Evolutionary conservation across 2,113 vertebrate genomes (phyloP).

Genomic region (Emydura subglobosa): DNA sequence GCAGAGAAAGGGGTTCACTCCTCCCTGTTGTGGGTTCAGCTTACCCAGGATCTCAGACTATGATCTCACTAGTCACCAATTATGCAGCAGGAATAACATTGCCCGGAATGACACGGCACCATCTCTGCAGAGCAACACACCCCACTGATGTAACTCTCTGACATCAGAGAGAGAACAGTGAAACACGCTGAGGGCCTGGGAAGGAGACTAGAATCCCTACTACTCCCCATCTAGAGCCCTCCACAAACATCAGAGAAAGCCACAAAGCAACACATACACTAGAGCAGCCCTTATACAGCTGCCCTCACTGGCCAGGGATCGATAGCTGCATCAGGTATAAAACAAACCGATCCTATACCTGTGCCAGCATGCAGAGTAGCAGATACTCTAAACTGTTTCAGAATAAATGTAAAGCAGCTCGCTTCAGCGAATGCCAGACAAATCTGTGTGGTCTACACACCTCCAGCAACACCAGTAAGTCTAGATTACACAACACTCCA

Average conservation of each 20-base stretch:
- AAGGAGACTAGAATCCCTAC: background rate
- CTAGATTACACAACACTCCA: background rate
- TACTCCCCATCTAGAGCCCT: background rate
- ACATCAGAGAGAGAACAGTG: background rate
- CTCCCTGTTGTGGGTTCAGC: background rate
- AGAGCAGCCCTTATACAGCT: background rate
- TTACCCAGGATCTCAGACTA: background rate
- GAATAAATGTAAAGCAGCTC: background rate
- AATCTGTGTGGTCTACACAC: fast-evolving
- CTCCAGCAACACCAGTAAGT: background rate
- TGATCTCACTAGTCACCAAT: background rate
- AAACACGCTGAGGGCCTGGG: background rate
- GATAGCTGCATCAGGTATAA: background rate
- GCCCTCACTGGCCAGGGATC: background rate
- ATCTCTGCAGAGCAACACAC: background rate
- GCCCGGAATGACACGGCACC: slow-evolving; percentile 7
- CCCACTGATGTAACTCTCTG: background rate
- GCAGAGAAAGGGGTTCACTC: background rate
- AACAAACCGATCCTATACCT: background rate
- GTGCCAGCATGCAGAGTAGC: background rate
- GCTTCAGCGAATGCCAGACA: fast-evolving
- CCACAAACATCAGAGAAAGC: background rate
- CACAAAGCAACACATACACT: background rate
- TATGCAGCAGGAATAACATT: background rate
- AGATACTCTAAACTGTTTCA: background rate